Conservation (phyloP, 1,140 invertebrate genomes). For the Platorchestia sp. region DNA sequence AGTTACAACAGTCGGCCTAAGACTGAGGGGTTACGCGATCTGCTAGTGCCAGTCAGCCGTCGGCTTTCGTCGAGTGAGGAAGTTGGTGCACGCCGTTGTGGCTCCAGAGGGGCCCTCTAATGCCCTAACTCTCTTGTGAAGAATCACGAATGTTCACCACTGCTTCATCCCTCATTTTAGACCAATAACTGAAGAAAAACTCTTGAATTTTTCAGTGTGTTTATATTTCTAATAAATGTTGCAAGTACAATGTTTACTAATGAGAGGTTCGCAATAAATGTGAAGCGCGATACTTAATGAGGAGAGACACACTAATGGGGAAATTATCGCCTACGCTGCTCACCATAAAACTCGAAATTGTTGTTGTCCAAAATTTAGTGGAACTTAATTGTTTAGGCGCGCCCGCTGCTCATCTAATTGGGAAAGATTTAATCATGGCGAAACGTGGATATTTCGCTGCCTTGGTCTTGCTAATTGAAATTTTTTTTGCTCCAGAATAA, state of each 20-base stretch:
- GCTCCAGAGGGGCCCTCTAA: neutral
- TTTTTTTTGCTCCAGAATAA: neutral
- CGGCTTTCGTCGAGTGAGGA: neutral
- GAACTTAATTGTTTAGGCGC: neutral
- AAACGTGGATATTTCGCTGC: neutral
- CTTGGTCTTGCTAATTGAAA: neutral
- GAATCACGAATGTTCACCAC: neutral
- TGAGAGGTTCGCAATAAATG: neutral
- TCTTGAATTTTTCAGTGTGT: neutral
- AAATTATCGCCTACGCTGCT: neutral
- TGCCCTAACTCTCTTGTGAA: conserved; percentile 10
- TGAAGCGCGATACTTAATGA: neutral
- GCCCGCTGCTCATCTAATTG: neutral
- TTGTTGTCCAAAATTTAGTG: neutral
- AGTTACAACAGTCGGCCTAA: neutral
- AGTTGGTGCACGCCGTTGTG: neutral
- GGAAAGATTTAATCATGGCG: neutral
- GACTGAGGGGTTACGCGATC: neutral
- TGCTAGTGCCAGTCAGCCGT: neutral
- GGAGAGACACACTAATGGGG: neutral
- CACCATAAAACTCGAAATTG: neutral
- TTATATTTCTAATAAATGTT: neutral
- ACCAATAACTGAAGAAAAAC: neutral
- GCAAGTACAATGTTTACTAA: neutral
- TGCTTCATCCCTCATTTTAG: neutral